These are phyloP conservation scores for Alligator mississippiensis DNA, from an alignment of 2,113 vertebrate species.

Conservation along the genomic window DNA sequence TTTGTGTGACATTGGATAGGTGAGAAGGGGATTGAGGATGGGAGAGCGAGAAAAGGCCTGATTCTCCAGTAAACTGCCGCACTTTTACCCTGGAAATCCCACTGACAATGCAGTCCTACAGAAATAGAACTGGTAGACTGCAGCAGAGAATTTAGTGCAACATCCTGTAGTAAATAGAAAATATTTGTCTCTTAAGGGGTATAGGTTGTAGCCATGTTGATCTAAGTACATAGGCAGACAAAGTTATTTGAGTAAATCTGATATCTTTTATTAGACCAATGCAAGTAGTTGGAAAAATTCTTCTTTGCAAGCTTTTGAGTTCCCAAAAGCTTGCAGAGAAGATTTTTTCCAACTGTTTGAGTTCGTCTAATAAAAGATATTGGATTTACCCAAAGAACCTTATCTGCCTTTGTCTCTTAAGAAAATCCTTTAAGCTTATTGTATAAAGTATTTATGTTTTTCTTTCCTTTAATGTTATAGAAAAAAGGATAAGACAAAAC, in stretches of 20 bases:
- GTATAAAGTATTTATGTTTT: background rate
- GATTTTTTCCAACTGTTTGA: no score
- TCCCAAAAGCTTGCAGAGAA: no score
- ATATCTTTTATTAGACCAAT: no score
- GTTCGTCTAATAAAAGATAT: no score
- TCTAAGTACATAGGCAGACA: no score
- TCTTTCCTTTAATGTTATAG: background rate
- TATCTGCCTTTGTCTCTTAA: background rate
- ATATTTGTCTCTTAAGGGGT: no score
- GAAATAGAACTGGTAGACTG: background rate
- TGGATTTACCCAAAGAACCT: no score
- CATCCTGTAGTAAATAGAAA: background rate
- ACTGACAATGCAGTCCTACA: background rate
- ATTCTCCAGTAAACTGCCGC: background rate
- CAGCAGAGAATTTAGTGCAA: background rate
- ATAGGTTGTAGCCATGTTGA: no score
- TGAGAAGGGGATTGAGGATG: background rate
- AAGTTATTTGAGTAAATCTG: no score
- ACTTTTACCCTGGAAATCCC: background rate
- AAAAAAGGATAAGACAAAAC: slow-evolving; percentile 29
- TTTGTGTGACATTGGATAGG: background rate
- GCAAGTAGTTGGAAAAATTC: no score
- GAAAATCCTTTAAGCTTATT: background rate
- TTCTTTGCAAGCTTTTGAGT: no score
- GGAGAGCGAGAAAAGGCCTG: background rate